Evolutionary conservation across 2,113 vertebrate species (phyloP), one percentile per base, ranked within the genome.

Genomic region (Jacana jacana): DNA sequence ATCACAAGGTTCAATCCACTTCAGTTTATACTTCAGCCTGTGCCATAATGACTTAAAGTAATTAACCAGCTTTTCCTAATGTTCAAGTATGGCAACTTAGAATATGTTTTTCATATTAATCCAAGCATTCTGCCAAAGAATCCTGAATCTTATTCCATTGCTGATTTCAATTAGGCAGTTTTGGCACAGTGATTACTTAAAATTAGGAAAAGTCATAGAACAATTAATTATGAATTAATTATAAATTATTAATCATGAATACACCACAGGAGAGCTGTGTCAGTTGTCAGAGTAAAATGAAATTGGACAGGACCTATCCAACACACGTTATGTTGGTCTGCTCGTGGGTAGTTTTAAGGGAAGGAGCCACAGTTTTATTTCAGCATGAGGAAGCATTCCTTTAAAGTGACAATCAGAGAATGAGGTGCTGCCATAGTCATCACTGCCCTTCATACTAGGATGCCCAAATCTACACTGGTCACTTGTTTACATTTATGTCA

Each of bases 131-230:
- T 86, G 60, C 18, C 5, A 55, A 55, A 51, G 33, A 90, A 55
- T 75, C 44, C 55, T 78, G 49, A 91, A 35, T 90, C 42, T 60
- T 91, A 61, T 20, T 92, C 58, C 11, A 1, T 42, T 88, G 46
- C 25, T 64, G 61, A 76, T 93, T 89, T 96, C 66, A 89, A 13
- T 88, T 66, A 78, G 55, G 46, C 9, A 11, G 33, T 79, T 91
- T 92, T 91, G 65, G 75, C 52, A 90, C 27, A 66, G 27, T 58
- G 46, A 70, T 91, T 86, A 58, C 40, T 91, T 93, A 90, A 93
- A 87, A 82, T 57, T 65, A 94, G 52, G 49, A 69, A 55, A 89
- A 89, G 2, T 51, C 84, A 64, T 42, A 70, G 51, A 70, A 63
- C 31, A 66, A 91, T 91, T 87, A 77, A 42, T 88, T 61, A 76